phyloP scores from a whole-genome alignment of 2,113 vertebrate genomes.

The Nibea coibor region DNA sequence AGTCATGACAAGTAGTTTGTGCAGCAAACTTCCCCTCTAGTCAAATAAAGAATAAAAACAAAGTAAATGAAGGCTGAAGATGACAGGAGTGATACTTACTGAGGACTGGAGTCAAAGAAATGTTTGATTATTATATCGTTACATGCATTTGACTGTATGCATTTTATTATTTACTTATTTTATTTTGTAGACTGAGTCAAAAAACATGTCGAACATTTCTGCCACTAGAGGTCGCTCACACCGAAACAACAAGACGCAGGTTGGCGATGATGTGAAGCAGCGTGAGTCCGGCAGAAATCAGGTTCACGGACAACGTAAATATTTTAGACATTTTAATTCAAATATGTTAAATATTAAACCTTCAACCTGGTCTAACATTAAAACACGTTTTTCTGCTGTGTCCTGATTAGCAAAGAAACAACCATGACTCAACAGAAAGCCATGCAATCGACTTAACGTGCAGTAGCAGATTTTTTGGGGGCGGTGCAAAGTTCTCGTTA shows the following conservation, averaged over 20 bases:
- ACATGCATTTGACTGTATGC: background rate
- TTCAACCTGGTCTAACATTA: no score
- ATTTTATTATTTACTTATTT: background rate
- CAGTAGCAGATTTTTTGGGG: background rate
- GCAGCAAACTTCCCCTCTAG: constrained; percentile 77
- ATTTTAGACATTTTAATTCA: background rate
- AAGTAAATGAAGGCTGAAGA: constrained; percentile 63
- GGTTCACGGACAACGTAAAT: no score
- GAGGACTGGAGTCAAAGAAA: constrained; percentile 22
- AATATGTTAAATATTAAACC: background rate
- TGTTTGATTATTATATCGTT: background rate
- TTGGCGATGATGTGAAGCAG: no score
- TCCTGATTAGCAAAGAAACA: no score
- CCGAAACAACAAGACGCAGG: no score
- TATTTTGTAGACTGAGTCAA: background rate
- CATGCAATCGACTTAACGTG: background rate
- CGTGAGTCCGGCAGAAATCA: no score
- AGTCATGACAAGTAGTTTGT: constrained; percentile 83
- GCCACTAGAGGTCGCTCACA: no score
- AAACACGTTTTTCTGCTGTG: no score
- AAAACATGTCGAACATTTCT: background rate
- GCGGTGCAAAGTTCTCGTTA: no score
- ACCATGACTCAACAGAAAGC: background rate
- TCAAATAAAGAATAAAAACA: constrained; percentile 77
- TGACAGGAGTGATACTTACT: constrained; percentile 68